Base-by-base conservation (phyloP, 1,140 invertebrate genomes). In the Macrotrachela quadricornifera region DNA sequence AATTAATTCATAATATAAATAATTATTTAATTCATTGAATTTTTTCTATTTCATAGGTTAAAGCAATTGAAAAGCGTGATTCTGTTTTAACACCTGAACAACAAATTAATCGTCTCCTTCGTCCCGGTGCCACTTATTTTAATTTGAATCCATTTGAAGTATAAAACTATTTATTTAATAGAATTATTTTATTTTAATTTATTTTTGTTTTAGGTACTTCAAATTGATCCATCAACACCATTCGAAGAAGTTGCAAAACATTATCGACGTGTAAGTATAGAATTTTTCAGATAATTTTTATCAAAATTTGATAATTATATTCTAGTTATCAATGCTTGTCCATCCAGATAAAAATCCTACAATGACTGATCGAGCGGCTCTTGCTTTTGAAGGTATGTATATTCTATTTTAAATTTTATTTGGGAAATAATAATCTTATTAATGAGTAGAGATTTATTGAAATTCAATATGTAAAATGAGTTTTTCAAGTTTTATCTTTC, bases 261-360 rank as follows among this genome's bases (percentile, higher is more conserved):
- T 72, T 97, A 95, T 67, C 78, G 85, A 69, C 77, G 21, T 30
- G 21, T 30, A 30, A 30, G 8, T 30, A 84, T 61, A 78, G 79
- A 65, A 64, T 70, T 36, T 15, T 40, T 40, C 18, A 49, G 66
- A 46, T 46, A 13, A 45, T 50, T 57, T 51, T 30, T 30, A 30
- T 4, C 21, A 4, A 4, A 30, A 30, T 30, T 30, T 30, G 51
- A 50, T 57, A 10, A 18, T n/a, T 42, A 48, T 15, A 39, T 69
- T 63, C 63, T n/a, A 81, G 75, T 78, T 96, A 62, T 96, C 91
- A 14, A 87, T 97, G 68, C 74, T 96, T 57, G 86, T 97, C 1
- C 92, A 99, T 80, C 94, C 92, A 45, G 88, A 96, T 64, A 94
- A 94, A 74, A 96, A 96, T 74, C 82, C 81, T 70, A 84, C 96